Base-by-base conservation (phyloP, 2,888 invertebrate species). In the Mayetiola destructor region DNA sequence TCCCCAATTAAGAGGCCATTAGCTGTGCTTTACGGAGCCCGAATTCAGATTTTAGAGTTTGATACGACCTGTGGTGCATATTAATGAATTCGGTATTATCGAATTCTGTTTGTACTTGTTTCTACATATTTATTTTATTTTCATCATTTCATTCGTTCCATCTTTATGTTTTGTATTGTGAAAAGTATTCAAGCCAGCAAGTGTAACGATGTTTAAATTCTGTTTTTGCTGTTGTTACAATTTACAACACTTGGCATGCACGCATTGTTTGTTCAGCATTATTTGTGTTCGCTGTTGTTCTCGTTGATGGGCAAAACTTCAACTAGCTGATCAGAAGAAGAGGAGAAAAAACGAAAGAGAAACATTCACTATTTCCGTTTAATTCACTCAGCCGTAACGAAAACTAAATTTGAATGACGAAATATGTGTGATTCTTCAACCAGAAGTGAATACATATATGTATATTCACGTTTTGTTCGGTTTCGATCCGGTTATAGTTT, bases 301-400 rank as follows among this genome's bases (percentile, higher is more conserved):
- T 6, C 12, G 9, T 42, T 42, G 48, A 27, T 48, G 16, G 27
- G 27, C 2, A 8, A 27, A 48, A 27, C 27, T n/a, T n/a, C n/a
- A 48, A 27, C 27, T 42, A 2, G 42, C 42, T 12, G 14, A 23
- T 14, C 23, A 42, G 8, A 42, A 42, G 23, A 42, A 42, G 12
- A 32, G 12, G 12, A 32, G 12, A 9, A 32, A 32, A 32, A 8
- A 32, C 6, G 8, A 12, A 9, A 12, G 12, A 32, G 12, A 32
- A 8, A 3, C 48, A 48, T 27, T n/a, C 6, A 48, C 48, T 27
- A 48, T 48, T 48, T 48, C 48, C 48, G 48, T 48, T 48, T 42
- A 42, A 27, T 27, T 48, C 27, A 27, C 48, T 48, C 48, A 27
- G 23, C 27, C 48, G 48, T 23, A 48, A 48, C 48, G n/a, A 48